These are phyloP conservation scores for Stenopsyche tienmushanensis DNA, from an alignment of 1,140 invertebrate genomes.

Conservation along the genomic window DNA sequence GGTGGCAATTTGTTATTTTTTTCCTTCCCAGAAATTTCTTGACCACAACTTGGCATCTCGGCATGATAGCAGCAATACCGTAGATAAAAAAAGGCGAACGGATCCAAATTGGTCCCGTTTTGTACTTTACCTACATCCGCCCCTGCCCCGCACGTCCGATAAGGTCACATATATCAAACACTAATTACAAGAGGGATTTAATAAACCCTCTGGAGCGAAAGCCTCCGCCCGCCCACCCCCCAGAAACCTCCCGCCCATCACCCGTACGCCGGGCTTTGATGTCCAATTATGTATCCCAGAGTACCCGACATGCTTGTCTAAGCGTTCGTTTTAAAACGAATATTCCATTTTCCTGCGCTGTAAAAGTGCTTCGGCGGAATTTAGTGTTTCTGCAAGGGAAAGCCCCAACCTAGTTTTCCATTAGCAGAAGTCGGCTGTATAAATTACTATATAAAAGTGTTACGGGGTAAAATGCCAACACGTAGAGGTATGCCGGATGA, in stretches of 20 bases:
- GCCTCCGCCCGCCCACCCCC: background rate
- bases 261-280: conserved; percentile 39
- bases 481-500: no score
- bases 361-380: conserved; percentile 8
- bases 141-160: conserved; percentile 24
- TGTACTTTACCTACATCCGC: background rate
- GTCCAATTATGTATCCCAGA: conserved; percentile 37
- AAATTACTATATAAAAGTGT: conserved; percentile 2
- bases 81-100: background rate
- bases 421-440: background rate
- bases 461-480: no score
- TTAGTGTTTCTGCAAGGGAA: conserved; percentile 18
- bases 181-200: conserved; percentile 42
- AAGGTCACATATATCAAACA: conserved; percentile 42
- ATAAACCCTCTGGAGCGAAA: conserved; percentile 34
- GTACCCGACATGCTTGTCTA: conserved; percentile 24
- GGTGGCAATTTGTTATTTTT: no score
- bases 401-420: conserved; percentile 19
- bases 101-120: background rate
- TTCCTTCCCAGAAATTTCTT: no score
- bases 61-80: background rate
- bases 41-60: no score
- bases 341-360: conserved; percentile 22
- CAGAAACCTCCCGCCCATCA: no score
- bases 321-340: conserved; percentile 34